Percentiles rank a stretch among this genome's conserved stretches.
These are phyloP conservation scores for Phaethon lepturus DNA, from an alignment of 2,113 vertebrate genomes.

Conservation along the genomic window DNA sequence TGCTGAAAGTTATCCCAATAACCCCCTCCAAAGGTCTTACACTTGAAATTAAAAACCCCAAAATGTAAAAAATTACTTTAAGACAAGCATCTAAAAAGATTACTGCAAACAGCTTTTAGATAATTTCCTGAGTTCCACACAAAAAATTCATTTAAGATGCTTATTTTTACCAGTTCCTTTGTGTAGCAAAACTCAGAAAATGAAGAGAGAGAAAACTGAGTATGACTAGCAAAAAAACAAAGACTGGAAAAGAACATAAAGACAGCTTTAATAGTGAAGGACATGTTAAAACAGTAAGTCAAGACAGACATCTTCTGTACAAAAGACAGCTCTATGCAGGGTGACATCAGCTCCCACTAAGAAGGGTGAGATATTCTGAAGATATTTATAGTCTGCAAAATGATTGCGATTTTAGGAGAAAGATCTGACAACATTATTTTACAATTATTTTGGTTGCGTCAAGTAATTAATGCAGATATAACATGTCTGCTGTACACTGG, in stretches of 20 bases:
- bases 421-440: not conserved
- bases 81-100: not conserved
- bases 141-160: not conserved
- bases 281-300: constrained; percentile 27
- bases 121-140: not conserved
- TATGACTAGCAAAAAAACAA: not conserved
- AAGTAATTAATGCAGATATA: not conserved
- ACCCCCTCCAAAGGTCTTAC: not conserved
- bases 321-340: not conserved
- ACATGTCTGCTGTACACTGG: not conserved
- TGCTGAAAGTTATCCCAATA: not conserved
- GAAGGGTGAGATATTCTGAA: not conserved
- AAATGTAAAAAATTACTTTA: not conserved
- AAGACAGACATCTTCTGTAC: not conserved
- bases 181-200: not conserved
- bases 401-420: not conserved
- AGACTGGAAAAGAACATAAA: not conserved
- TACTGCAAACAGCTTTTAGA: not conserved
- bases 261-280: not conserved
- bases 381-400: constrained; percentile 20
- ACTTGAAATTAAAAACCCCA: not conserved
- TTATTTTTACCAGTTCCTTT: not conserved
- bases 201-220: not conserved
- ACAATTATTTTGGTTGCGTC: not conserved
- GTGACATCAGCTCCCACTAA: constrained; percentile 20